Base-by-base conservation (phyloP, 2,888 invertebrate genomes). In the Philereme transversata region DNA sequence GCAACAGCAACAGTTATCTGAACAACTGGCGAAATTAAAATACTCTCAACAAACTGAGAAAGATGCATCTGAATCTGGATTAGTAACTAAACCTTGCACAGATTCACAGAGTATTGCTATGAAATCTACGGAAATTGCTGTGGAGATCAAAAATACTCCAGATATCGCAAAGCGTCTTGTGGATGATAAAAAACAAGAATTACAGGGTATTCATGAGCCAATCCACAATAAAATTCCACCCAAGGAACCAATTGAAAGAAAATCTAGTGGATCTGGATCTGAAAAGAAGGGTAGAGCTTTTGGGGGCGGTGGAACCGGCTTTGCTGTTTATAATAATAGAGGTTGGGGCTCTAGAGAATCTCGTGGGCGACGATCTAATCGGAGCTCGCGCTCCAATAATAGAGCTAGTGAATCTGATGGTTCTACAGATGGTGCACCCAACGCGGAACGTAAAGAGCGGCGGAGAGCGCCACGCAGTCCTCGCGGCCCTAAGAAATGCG, bases 321-420 rank as follows among this genome's bases (percentile, higher is more conserved):
- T 83, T 63, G 86, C 91, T 60, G 88, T 88, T 58, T 93, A 93
- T 60, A 88, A 90, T 60, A 87, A 89, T 59, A 87, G 93, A 68
- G 90, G 92, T 67, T 88, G 91, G 87, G 92, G 93, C 45, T 82
- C 90, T 47, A 87, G 89, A 70, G 88, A 90, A 72, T 85, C 89
- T 78, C 92, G 84, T 82, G 93, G 82, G 78, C 93, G 90, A 75
- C 93, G 82, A 75, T 92, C 79, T 81, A 92, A 78, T 80, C 93
- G 86, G 70, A 92, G 73, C 77, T 90, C 90, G 6, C 90, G 78
- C 74, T 90, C 90, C 60, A 88, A 90, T 67, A 89, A 88, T 65
- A 81, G 91, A 72, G 91, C 90, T 10, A 95, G 96, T 9, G 97
- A 96, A 77, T 96, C 96, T 0, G 96, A 96, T 73, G 95, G 95